A percentile compares a stretch with the other conserved stretches of the same genome.
Evolutionary conservation across 2,888 invertebrate genomes (phyloP).

Genomic region (Latheticus oryzae): DNA sequence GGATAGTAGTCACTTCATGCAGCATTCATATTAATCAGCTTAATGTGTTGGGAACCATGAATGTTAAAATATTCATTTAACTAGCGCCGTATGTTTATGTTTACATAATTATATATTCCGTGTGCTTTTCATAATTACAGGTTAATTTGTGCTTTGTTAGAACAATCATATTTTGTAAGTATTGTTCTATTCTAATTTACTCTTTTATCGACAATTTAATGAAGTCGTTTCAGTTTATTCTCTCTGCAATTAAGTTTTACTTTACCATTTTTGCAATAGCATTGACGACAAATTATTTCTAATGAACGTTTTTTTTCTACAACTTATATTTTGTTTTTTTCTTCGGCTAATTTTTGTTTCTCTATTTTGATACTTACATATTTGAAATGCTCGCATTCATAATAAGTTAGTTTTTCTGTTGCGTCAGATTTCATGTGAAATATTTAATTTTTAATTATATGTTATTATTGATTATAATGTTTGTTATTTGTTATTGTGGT

Average conservation of each 20-base stretch:
- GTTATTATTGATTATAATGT: slow-evolving; percentile 2
- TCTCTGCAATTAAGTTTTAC: slow-evolving; percentile 1
- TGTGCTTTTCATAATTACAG: slow-evolving; percentile 21
- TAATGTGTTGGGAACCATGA: slow-evolving; percentile 1
- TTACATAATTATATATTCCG: slow-evolving; percentile 18
- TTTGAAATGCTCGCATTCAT: slow-evolving; percentile 6
- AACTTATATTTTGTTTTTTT: slow-evolving; percentile 5
- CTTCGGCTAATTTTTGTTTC: background rate
- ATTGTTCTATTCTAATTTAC: slow-evolving; percentile 7
- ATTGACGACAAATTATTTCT: slow-evolving; percentile 8
- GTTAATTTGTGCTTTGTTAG: slow-evolving; percentile 20
- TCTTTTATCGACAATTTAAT: slow-evolving; percentile 5
- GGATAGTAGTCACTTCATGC: slow-evolving; percentile 3
- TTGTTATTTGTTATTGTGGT: slow-evolving; percentile 2
- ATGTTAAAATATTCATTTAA: slow-evolving; percentile 23
- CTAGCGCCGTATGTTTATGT: slow-evolving; percentile 15
- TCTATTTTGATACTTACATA: background rate
- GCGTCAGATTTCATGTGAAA: slow-evolving; percentile 7
- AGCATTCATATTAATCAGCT: slow-evolving; percentile 8
- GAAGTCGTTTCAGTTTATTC: slow-evolving; percentile 7
- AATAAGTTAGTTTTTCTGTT: background rate
- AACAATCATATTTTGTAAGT: background rate
- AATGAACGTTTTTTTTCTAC: slow-evolving; percentile 5
- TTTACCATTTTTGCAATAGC: slow-evolving; percentile 1
- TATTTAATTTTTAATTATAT: slow-evolving; percentile 9